phyloP scores from a whole-genome alignment of 2,797 vertebrate species.

The Bryconaethiops microstoma region DNA sequence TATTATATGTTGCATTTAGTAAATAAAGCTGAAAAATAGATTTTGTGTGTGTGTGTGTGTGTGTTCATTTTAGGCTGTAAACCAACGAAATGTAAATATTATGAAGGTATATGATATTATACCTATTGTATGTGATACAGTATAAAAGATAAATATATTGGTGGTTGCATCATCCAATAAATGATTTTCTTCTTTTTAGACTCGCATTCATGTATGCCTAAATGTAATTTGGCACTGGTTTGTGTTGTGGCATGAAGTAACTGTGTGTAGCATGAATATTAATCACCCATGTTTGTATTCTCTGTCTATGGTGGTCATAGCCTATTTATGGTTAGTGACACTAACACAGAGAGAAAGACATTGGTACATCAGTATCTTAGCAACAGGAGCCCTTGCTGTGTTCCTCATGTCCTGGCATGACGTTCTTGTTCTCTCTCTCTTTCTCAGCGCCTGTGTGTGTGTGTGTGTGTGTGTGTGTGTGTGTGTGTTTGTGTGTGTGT shows the following conservation, averaged over 20 bases:
- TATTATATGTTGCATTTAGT: too few relatives aligned
- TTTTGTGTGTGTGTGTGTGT: too few relatives aligned
- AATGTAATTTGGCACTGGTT: constrained; percentile 26
- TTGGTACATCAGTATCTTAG: constrained; percentile 63
- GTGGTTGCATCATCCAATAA: not conserved
- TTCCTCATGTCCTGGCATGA: constrained; percentile 59
- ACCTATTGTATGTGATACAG: too few relatives aligned
- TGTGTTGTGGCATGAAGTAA: constrained; percentile 28
- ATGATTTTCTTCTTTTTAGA: not conserved
- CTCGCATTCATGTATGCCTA: not conserved
- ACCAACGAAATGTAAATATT: too few relatives aligned
- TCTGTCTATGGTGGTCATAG: constrained; percentile 48
- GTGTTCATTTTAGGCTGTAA: too few relatives aligned
- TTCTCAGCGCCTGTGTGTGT: not conserved
- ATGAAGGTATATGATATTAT: too few relatives aligned
- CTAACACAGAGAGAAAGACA: constrained; percentile 50
- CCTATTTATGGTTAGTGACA: constrained; percentile 56
- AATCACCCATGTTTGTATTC: constrained; percentile 44
- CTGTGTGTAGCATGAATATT: constrained; percentile 41
- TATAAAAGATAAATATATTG: too few relatives aligned
- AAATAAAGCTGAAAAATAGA: too few relatives aligned
- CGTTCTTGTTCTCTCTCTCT: constrained; percentile 19
- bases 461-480: not conserved
- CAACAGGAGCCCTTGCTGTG: constrained; percentile 60
- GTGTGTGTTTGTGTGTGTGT: too few relatives aligned